Percentiles rank a stretch among this genome's conserved stretches.
Evolutionary conservation across 2,888 invertebrate species (phyloP).

Genomic region (Acanthosepion esculentum): DNA sequence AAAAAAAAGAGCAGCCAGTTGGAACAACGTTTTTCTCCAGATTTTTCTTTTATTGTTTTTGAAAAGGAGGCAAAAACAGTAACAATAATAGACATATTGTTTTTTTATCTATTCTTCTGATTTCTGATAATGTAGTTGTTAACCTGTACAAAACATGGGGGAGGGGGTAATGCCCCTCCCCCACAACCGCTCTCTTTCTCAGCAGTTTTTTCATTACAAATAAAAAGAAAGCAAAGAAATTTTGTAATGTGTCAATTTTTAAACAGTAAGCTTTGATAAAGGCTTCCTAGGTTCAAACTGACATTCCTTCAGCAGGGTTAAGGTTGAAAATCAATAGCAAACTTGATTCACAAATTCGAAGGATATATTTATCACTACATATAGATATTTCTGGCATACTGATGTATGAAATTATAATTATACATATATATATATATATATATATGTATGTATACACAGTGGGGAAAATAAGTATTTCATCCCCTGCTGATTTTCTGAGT

Average conservation of each 20-base stretch:
- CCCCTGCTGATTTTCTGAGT: too few species aligned
- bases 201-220: not conserved
- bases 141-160: not conserved
- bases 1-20: too few species aligned
- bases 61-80: too few species aligned
- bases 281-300: not conserved
- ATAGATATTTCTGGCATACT: not conserved
- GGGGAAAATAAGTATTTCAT: too few species aligned
- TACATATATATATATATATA: not conserved
- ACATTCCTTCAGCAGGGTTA: not conserved
- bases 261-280: not conserved
- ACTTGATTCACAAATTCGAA: not conserved
- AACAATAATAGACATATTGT: too few species aligned
- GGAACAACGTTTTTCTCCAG: too few species aligned
- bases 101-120: too few species aligned
- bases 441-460: too few species aligned
- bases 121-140: not conserved
- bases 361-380: not conserved
- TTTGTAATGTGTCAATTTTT: not conserved
- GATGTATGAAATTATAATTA: not conserved
- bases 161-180: not conserved
- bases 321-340: not conserved
- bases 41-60: too few species aligned
- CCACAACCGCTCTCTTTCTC: not conserved
- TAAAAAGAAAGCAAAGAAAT: not conserved